phyloP scores from a whole-genome alignment of 2,888 invertebrate genomes.

The Rhodophaea formosa region DNA sequence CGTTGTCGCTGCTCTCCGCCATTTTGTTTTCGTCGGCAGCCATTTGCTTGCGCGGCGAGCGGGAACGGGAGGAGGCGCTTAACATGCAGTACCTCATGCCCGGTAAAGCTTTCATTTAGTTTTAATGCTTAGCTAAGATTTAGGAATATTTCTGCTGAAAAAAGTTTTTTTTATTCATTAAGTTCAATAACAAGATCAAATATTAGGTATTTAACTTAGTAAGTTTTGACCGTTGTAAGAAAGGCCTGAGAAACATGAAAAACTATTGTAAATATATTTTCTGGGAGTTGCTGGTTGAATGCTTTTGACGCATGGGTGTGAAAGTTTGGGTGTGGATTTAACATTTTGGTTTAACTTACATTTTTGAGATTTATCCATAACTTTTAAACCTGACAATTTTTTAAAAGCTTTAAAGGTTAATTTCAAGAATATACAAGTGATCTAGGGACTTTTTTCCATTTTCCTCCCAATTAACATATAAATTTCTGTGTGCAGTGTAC shows the following conservation, averaged over 20 bases:
- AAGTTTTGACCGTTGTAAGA: not conserved
- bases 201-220: not conserved
- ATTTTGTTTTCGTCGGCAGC: slow-evolving; percentile 96
- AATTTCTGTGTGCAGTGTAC: slow-evolving; percentile 84
- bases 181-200: not conserved
- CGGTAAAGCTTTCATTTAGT: slow-evolving; percentile 82
- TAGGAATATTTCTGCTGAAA: not conserved
- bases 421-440: too few species aligned
- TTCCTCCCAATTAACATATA: not conserved
- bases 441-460: too few species aligned
- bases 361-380: too few species aligned
- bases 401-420: too few species aligned
- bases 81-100: slow-evolving; percentile 99
- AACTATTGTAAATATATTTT: slow-evolving; percentile 25
- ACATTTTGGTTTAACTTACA: not conserved
- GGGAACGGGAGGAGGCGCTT: slow-evolving; percentile 96
- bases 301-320: slow-evolving; percentile 15
- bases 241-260: slow-evolving; percentile 20
- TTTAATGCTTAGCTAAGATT: slow-evolving; percentile 13
- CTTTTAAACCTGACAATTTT: too few species aligned
- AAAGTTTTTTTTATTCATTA: not conserved
- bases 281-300: not conserved
- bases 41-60: slow-evolving; percentile 95
- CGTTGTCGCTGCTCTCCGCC: slow-evolving; percentile 93
- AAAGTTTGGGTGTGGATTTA: slow-evolving; percentile 13